phyloP scores from a whole-genome alignment of 2,888 invertebrate genomes.

The Nymphalis polychloros region DNA sequence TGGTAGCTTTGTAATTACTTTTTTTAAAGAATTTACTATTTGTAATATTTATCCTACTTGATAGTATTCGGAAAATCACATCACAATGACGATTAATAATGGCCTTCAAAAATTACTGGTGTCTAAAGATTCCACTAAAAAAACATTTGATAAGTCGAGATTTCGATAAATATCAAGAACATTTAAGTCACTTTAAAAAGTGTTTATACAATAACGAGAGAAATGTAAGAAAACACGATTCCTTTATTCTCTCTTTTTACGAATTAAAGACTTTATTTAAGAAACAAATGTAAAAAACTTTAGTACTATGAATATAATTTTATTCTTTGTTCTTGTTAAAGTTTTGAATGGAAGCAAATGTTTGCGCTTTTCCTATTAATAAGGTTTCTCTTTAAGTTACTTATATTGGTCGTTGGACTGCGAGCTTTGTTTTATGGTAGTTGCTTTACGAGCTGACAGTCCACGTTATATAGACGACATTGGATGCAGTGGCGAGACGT shows the following conservation, averaged over 20 bases:
- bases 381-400: slow-evolving; percentile 22
- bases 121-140: too few relatives aligned
- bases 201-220: too few relatives aligned
- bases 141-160: too few relatives aligned
- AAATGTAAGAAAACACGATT: too few relatives aligned
- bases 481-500: slow-evolving; percentile 25
- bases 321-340: not conserved
- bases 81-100: too few relatives aligned
- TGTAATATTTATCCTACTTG: too few relatives aligned
- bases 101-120: too few relatives aligned
- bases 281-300: not conserved
- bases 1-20: not conserved
- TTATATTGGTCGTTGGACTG: slow-evolving; percentile 26
- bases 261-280: not conserved
- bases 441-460: slow-evolving; percentile 31
- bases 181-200: too few relatives aligned
- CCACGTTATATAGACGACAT: slow-evolving; percentile 12
- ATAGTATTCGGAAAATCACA: too few relatives aligned
- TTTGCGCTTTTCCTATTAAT: slow-evolving; percentile 14
- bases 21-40: not conserved
- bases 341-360: not conserved
- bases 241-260: too few relatives aligned
- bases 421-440: slow-evolving; percentile 26
- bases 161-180: too few relatives aligned
- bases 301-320: not conserved